Percentiles rank a stretch among this genome's conserved stretches.
These are phyloP conservation scores for Chymomyza amoena DNA, from an alignment of 2,888 invertebrate species.

Conservation along the genomic window DNA sequence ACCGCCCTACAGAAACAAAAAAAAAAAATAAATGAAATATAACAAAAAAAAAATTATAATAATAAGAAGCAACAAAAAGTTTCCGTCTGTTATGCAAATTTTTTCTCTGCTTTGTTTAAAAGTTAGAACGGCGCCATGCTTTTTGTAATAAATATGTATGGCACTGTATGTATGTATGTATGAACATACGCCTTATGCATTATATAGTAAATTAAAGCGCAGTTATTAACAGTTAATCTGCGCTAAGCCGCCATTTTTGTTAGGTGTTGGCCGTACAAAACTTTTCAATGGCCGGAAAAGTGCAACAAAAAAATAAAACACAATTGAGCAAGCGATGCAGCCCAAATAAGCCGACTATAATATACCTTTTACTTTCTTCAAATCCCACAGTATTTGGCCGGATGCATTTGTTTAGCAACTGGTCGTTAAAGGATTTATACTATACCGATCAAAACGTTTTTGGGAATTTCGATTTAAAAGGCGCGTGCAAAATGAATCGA, in stretches of 20 bases:
- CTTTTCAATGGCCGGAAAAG: constrained; percentile 41
- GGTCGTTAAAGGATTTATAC: too few species aligned
- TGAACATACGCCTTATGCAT: background rate
- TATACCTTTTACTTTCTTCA: too few species aligned
- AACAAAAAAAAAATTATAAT: background rate
- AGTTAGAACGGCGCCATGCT: constrained; percentile 16
- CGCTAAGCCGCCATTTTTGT: constrained; percentile 10
- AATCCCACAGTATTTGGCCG: too few species aligned
- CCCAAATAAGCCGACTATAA: too few species aligned
- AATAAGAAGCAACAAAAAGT: constrained; percentile 49
- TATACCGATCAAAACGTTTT: too few species aligned
- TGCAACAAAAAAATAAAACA: constrained; percentile 22
- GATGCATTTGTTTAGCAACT: too few species aligned
- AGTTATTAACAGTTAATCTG: constrained; percentile 64
- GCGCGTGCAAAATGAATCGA: too few species aligned
- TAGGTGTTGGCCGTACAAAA: constrained; percentile 18
- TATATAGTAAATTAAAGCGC: constrained; percentile 32
- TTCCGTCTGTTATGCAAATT: constrained; percentile 62
- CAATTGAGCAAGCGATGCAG: too few species aligned
- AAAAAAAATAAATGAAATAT: constrained; percentile 4
- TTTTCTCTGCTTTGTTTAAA: constrained; percentile 19
- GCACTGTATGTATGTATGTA: too few species aligned
- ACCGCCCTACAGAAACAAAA: constrained; percentile 28
- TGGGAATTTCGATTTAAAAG: too few species aligned
- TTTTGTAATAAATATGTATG: constrained; percentile 7